Evolutionary conservation across 2,888 invertebrate species (phyloP), one percentile per base, ranked within the genome.

Genomic region (Eumacrocentrus americanus): DNA sequence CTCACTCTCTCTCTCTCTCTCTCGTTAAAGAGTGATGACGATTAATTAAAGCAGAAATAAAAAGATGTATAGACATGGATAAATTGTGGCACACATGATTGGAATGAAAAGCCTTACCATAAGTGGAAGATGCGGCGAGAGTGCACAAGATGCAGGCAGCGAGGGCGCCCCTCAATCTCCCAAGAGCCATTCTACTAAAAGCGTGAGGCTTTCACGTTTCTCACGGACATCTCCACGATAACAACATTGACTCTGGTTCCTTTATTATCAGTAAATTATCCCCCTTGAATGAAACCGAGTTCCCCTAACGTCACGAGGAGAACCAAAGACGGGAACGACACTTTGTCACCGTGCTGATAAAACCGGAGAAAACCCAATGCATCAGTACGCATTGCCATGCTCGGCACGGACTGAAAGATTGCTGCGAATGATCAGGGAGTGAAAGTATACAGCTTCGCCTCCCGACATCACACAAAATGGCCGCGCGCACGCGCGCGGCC

Each of bases 151-250:
- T 67, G 67, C 66, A 73, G 65, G 67, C 67, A 63, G 68, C 68
- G 56, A 74, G 62, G 60, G 71, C 67, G 65, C 66, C 67, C 61
- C 61, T 64, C 60, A 69, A 65, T 64, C 61, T 71, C 62, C 65
- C 66, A 59, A 70, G 66, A 67, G 70, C 72, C 73, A 74, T 74
- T 66, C 72, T 73, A n/a, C n/a, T n/a, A 72, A 62, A 61, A 63
- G 60, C 63, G 60, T 58, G 53, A 61, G 29, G 34, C 35, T 55
- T 55, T 29, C 38, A 56, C 62, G 58, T 64, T 63, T 44, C 60
- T 60, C 67, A 64, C 65, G 62, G 60, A 67, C 69, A 70, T 69
- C 65, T 62, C 56, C 58, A 46, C 62, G 42, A 57, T 12, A 58
- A 50, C 44, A 46, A 40, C 42, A 53, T 44, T 60, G 47, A 23